Conservation (phyloP, 2,888 invertebrate species). For the Dascillus cervinus region DNA sequence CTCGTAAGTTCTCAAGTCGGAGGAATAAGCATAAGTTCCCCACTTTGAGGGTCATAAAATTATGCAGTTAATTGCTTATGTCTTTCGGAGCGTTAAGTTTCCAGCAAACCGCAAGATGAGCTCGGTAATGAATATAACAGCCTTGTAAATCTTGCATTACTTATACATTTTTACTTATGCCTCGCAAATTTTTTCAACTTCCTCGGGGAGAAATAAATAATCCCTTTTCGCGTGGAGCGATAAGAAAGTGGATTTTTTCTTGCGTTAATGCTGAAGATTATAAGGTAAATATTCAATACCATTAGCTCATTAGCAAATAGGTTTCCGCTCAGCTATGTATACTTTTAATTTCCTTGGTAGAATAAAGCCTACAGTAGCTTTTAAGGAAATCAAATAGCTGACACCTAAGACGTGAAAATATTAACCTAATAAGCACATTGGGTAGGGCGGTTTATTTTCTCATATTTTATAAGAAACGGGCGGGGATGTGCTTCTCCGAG, state of each 20-base stretch:
- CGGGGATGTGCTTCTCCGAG: no score
- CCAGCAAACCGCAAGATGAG: slow-evolving; percentile 34
- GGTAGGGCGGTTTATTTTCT: slow-evolving; percentile 31
- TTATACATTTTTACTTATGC: slow-evolving; percentile 17
- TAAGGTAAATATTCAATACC: no score
- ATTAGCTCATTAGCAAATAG: slow-evolving; percentile 38
- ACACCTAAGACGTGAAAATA: slow-evolving; percentile 35
- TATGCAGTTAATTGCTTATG: slow-evolving; percentile 43
- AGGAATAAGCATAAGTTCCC: slow-evolving; percentile 32
- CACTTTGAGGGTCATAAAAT: slow-evolving; percentile 39
- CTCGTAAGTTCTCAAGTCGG: slow-evolving; percentile 14
- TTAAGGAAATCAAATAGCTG: slow-evolving; percentile 39
- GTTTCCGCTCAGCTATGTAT: slow-evolving; percentile 29
- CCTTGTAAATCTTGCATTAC: slow-evolving; percentile 26
- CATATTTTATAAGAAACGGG: no score
- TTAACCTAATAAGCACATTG: slow-evolving; percentile 29
- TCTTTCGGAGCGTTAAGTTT: slow-evolving; percentile 39
- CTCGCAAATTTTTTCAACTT: no score
- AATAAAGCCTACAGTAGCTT: slow-evolving; percentile 39
- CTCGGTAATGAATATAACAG: slow-evolving; percentile 34
- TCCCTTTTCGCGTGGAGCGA: no score
- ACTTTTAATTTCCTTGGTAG: slow-evolving; percentile 40
- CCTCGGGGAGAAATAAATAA: no score
- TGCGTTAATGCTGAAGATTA: no score
- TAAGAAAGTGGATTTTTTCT: no score